Conservation (phyloP, 1,140 invertebrate species). For the Drosophila setifemur region DNA sequence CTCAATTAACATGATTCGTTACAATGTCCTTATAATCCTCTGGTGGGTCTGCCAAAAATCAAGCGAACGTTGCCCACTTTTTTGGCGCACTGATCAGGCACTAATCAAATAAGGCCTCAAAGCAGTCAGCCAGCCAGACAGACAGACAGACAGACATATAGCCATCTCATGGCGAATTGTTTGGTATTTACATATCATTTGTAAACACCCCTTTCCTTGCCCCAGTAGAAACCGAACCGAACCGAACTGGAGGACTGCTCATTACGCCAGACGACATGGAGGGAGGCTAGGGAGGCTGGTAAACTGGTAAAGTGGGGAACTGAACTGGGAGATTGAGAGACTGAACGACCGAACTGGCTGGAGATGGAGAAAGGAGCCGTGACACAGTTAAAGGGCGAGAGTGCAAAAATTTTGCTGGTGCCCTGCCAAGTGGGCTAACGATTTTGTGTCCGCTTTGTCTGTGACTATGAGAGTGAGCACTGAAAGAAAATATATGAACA, state of each 20-base stretch:
- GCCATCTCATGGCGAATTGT: conserved; percentile 59
- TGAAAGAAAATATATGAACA: background rate
- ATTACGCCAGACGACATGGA: conserved; percentile 38
- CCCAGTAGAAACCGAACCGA: background rate
- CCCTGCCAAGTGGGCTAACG: conserved; percentile 75
- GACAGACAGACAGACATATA: background rate
- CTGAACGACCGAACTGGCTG: background rate
- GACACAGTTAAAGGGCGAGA: conserved; percentile 58
- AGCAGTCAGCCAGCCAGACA: conserved; percentile 6
- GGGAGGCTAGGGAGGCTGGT: conserved; percentile 4
- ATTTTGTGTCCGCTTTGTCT: conserved; percentile 58
- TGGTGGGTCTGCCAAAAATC: conserved; percentile 13
- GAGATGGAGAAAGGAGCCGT: conserved; percentile 33
- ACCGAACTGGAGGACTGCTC: conserved; percentile 15
- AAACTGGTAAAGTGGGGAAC: no score
- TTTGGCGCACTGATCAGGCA: conserved; percentile 67
- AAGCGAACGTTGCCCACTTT: conserved; percentile 30
- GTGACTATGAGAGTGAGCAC: conserved; percentile 21
- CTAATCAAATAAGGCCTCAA: conserved; percentile 60
- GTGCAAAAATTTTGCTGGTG: conserved; percentile 61
- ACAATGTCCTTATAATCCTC: conserved; percentile 3
- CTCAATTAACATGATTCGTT: conserved; percentile 31
- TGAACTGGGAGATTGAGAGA: background rate
- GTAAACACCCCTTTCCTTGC: conserved; percentile 17
- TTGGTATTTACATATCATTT: conserved; percentile 78